These are phyloP conservation scores for Spondyliosoma cantharus DNA, from an alignment of 2,797 vertebrate genomes.

Conservation along the genomic window DNA sequence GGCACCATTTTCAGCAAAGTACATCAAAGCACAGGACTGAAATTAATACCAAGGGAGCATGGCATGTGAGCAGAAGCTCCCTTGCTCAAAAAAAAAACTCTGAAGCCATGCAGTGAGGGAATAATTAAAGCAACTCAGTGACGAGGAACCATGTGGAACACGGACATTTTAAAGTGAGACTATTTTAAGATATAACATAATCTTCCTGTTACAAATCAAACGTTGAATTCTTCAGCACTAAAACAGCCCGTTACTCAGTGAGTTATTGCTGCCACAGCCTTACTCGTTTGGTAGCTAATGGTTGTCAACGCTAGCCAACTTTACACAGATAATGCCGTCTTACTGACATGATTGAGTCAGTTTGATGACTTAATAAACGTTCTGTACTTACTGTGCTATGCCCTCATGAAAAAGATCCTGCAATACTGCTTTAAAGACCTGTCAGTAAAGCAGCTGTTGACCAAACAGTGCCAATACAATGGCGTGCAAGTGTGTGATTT, in stretches of 20 bases:
- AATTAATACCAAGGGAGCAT: constrained; percentile 63
- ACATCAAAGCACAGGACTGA: constrained; percentile 62
- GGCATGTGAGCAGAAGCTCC: constrained; percentile 46
- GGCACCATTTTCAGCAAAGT: constrained; percentile 54
- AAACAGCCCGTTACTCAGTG: neutral
- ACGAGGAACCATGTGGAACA: constrained; percentile 15
- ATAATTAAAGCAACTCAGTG: constrained; percentile 29
- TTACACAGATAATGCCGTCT: neutral
- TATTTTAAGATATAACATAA: constrained; percentile 12
- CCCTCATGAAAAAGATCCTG: too few species aligned
- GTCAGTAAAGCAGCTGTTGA: too few species aligned
- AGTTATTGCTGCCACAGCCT: neutral
- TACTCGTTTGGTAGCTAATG: neutral
- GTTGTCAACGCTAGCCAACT: neutral
- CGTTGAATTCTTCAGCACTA: neutral
- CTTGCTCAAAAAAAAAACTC: constrained; percentile 39
- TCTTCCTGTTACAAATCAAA: neutral
- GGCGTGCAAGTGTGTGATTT: too few species aligned
- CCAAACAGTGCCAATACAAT: too few species aligned
- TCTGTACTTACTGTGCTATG: neutral
- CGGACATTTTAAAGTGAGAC: constrained; percentile 16
- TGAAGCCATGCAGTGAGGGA: constrained; percentile 14
- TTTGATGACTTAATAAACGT: neutral
- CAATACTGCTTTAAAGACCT: too few species aligned
- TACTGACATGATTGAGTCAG: neutral